Base-by-base conservation (phyloP, 2,797 vertebrate species). In the Danionella dracula region DNA sequence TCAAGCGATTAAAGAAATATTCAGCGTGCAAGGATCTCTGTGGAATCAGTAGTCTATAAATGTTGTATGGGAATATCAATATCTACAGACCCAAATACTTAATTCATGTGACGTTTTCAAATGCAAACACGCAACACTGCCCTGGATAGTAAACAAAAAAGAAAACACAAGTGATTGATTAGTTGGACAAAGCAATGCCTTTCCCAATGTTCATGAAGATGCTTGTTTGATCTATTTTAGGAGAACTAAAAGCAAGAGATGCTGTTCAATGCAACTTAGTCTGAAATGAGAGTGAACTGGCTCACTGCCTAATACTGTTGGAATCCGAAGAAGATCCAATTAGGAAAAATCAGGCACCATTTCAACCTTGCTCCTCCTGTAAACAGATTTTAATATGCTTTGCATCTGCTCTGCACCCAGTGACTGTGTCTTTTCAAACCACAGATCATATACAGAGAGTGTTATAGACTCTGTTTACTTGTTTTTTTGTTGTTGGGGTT, bases 361-460 rank as follows among this genome's bases (percentile, higher is more conserved):
- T 49, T 72, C 48, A 57, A 66, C 57, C 20, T 51, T 60, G 21
- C 50, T 35, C 41, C 49, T 75, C 49, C 46, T 31, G 45, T 66
- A 45, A 66, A 51, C 40, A 58, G 29, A 62, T 58, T 70, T 35
- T 55, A 68, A 63, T 62, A 61, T 53, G 56, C 51, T 58, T 8
- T 23, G 23, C 29, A 70, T 59, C 48, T 63, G 53, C 53, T 53
- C 54, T 46, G 11, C 32, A 45, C 51, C 38, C 35, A 29, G 20
- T 60, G 27, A 42, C 15, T 56, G 6, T 46, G 13, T 12, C 12
- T 35, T 51, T 48, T 41, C 21, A 48, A 11, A 20, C 42, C 29
- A 5, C 7, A 29, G 38, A 9, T 35, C 17, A 27, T 38, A 44
- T 31, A 42, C 37, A 9, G 29, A 13, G 61, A 11, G 68, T n/a